phyloP scores from a whole-genome alignment of 2,888 invertebrate species.

The Ophioninae sp. region DNA sequence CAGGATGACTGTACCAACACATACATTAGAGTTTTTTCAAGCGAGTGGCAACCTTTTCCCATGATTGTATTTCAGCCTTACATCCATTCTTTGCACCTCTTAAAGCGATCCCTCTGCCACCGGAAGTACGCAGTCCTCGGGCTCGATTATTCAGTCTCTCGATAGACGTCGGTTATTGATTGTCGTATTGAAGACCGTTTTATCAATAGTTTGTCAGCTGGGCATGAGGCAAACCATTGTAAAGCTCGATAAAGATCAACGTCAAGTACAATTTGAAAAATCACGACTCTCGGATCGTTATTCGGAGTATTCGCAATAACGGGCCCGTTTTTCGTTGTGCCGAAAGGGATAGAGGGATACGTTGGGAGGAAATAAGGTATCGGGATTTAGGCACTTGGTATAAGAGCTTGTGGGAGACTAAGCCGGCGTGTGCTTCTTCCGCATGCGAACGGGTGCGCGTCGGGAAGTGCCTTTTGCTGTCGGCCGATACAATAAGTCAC shows the following conservation, averaged over 20 bases:
- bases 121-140: not conserved
- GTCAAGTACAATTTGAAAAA: constrained; percentile 29
- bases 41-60: not conserved
- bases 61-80: not conserved
- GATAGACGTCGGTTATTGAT: constrained; percentile 30
- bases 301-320: not conserved
- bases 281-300: constrained; percentile 9
- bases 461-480: constrained; percentile 74
- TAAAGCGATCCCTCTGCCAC: not conserved
- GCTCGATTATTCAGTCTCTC: constrained; percentile 5
- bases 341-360: constrained; percentile 4
- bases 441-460: constrained; percentile 51
- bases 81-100: not conserved
- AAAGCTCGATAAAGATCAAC: constrained; percentile 14
- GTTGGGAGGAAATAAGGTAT: constrained; percentile 29
- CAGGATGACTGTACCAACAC: too few relatives aligned
- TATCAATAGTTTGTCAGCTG: constrained; percentile 2
- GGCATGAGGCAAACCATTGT: constrained; percentile 15
- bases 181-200: not conserved
- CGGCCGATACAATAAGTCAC: constrained; percentile 75
- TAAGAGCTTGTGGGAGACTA: constrained; percentile 37
- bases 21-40: not conserved
- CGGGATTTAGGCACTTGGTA: constrained; percentile 40
- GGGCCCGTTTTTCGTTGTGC: constrained; percentile 19
- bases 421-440: constrained; percentile 44